Evolutionary conservation across 2,797 vertebrate genomes (phyloP), one percentile per base, ranked within the genome.

Genomic region (Sternotherus odoratus): DNA sequence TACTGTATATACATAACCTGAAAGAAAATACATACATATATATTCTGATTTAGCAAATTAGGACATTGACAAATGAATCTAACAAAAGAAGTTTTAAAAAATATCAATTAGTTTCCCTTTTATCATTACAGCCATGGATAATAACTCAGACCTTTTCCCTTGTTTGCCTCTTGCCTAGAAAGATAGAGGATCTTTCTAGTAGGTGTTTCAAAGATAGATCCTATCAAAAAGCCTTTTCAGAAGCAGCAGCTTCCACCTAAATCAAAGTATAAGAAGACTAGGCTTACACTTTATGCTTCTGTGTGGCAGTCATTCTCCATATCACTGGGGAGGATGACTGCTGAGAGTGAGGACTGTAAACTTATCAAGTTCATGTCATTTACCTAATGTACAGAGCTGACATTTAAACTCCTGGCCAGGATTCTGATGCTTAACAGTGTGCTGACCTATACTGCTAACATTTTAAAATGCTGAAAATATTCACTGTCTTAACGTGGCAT

Each of bases 311-410:
- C 87, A 63, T 85, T 92, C 69, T 86, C 82, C 66, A 85, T 49
- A 92, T 82, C 77, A 87, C 24, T 57, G 56, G 60, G 56, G 60
- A 89, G 82, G 86, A 82, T 77, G 84, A 84, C 33, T 93, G 84
- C 21, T 92, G 82, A 77, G 83, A 95, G 90, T 79, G 30, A 84
- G 69, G 26, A 85, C 88, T 93, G 87, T 87, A 95, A 96, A 94
- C 19, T 82, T 80, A 78, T 21, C 51, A 77, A 39, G 48, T 85
- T 96, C 78, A 93, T 75, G 51, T 80, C 56, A 93, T 86, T 72
- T 50, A 91, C 77, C 49, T 89, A 33, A 81, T n/a, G 77, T 91
- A 72, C 21, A 80, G 66, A 79, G 26, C 1, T 88, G 77, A 87
- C 86, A 90, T n/a, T 48, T 43, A 81, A 93, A 83, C 83, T 81